Evolutionary conservation across 2,888 invertebrate genomes (phyloP).

Genomic region (Drosophila emarginata): DNA sequence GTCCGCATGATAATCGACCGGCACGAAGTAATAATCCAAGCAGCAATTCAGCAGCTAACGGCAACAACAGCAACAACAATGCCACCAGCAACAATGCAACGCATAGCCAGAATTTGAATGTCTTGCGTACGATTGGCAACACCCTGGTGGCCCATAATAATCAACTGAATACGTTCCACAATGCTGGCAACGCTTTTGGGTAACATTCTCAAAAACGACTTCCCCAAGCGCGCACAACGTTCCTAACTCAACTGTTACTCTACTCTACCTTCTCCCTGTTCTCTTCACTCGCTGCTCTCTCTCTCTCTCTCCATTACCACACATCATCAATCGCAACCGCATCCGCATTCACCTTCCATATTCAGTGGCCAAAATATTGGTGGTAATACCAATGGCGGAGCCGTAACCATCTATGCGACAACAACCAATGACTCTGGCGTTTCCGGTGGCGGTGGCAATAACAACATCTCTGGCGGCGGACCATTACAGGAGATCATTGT

Average conservation of each 20-base stretch:
- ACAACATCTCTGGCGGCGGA: conserved; percentile 75
- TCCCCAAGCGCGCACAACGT: conserved; percentile 40
- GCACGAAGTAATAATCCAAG: conserved; percentile 77
- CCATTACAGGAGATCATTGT: conserved; percentile 82
- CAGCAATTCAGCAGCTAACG: conserved; percentile 69
- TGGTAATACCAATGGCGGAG: conserved; percentile 72
- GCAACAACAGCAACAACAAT: conserved; percentile 44
- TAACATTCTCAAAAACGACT: conserved; percentile 81
- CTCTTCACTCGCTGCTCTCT: conserved; percentile 20
- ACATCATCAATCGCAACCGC: conserved; percentile 38
- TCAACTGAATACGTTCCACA: conserved; percentile 82
- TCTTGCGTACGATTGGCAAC: conserved; percentile 82
- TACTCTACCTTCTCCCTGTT: conserved; percentile 61
- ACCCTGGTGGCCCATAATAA: conserved; percentile 81
- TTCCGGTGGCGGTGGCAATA: conserved; percentile 57
- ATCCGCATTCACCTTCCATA: conserved; percentile 49
- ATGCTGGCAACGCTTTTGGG: conserved; percentile 82
- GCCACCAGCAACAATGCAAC: conserved; percentile 59
- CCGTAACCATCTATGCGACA: conserved; percentile 81
- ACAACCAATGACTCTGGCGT: conserved; percentile 79
- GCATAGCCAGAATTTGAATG: conserved; percentile 80
- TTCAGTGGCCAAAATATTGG: conserved; percentile 81
- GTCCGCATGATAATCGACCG: conserved; percentile 81
- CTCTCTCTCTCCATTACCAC: conserved; percentile 31
- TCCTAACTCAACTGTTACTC: conserved; percentile 68